Evolutionary conservation across 2,797 vertebrate species (phyloP).

Genomic region (Brotula barbata): DNA sequence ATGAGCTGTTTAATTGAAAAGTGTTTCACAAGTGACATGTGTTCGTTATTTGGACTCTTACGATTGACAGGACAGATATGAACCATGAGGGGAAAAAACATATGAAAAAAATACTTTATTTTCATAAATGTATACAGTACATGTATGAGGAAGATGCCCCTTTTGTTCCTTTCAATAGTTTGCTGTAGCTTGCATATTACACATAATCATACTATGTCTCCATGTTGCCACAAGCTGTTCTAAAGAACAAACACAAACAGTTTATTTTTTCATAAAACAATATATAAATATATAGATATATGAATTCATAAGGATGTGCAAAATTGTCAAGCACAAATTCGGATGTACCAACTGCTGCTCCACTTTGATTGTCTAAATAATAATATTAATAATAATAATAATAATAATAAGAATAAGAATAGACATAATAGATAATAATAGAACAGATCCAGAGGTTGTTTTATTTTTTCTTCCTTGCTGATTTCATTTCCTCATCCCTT

Average conservation of each 20-base stretch:
- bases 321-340: conserved; percentile 58
- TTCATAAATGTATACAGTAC: conserved; percentile 78
- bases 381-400: conserved; percentile 64
- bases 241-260: conserved; percentile 44
- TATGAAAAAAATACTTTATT: conserved; percentile 83
- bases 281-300: conserved; percentile 52
- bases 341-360: conserved; percentile 51
- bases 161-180: conserved; percentile 47
- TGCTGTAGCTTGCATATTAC: conserved; percentile 71
- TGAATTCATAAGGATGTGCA: conserved; percentile 71
- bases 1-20: too few species aligned
- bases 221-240: conserved; percentile 65
- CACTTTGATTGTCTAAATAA: conserved; percentile 80
- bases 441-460: conserved; percentile 2
- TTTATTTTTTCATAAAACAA: too few species aligned
- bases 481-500: conserved; percentile 1
- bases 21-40: too few species aligned
- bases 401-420: too few species aligned
- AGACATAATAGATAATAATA: too few species aligned
- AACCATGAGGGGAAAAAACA: conserved; percentile 12
- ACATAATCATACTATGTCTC: conserved; percentile 56
- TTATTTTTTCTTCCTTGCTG: conserved; percentile 6
- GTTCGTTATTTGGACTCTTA: too few species aligned
- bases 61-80: conserved; percentile 3
- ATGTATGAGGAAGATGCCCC: conserved; percentile 48